A percentile compares a stretch with the other conserved stretches of the same genome.
Evolutionary conservation across 2,113 vertebrate genomes (phyloP).

Genomic region (Ceratotherium simum): DNA sequence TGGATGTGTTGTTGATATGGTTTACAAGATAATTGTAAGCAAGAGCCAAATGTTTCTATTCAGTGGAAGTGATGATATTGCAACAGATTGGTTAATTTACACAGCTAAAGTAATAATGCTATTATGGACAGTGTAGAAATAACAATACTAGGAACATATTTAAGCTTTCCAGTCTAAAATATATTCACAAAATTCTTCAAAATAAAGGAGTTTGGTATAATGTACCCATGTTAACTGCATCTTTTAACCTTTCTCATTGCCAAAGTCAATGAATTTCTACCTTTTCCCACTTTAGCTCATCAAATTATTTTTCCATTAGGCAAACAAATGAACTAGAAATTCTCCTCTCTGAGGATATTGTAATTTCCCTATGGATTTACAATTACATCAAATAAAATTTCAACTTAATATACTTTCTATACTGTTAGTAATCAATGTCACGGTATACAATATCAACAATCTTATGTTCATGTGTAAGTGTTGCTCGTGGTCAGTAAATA

Average conservation of each 20-base stretch:
- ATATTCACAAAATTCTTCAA: not conserved
- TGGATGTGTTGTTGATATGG: not conserved
- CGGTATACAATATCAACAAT: not conserved
- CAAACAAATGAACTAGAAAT: conserved; percentile 70
- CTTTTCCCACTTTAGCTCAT: conserved; percentile 46
- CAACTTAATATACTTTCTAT: conserved; percentile 21
- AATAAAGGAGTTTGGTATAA: not conserved
- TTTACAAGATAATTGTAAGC: not conserved
- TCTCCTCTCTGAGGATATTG: conserved; percentile 34
- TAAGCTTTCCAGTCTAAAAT: conserved; percentile 2
- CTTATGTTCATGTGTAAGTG: not conserved
- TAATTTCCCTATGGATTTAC: conserved; percentile 45
- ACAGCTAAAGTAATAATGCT: not conserved
- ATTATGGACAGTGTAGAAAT: not conserved
- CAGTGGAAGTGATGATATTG: not conserved
- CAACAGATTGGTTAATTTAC: not conserved
- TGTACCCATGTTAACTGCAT: not conserved
- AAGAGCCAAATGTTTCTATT: not conserved
- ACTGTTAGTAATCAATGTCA: conserved; percentile 6
- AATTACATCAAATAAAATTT: conserved; percentile 51
- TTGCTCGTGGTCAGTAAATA: not conserved
- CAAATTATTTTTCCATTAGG: conserved; percentile 61
- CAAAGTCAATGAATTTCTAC: conserved; percentile 49
- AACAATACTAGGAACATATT: not conserved
- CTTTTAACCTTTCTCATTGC: conserved; percentile 54